Conservation (phyloP, 1,140 invertebrate genomes). For the Marisa cornuarietis region DNA sequence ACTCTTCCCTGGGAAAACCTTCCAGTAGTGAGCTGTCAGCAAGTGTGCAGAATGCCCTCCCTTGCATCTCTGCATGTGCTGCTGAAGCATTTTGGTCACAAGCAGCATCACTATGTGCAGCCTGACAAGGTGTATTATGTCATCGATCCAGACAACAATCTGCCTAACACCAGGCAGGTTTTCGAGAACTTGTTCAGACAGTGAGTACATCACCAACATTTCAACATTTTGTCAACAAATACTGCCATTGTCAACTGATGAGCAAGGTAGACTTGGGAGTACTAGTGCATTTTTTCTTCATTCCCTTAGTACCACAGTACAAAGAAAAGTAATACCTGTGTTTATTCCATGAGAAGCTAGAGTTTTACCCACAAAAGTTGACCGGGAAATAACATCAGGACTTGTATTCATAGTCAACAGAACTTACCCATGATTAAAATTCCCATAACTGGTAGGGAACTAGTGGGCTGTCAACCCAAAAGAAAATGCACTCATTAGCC, state of each 20-base stretch:
- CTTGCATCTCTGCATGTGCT: slow-evolving; percentile 76
- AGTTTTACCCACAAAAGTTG: too few species aligned
- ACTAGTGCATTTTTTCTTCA: too few species aligned
- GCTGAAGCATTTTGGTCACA: slow-evolving; percentile 62
- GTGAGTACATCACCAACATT: slow-evolving; percentile 33
- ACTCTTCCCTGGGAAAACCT: slow-evolving; percentile 80
- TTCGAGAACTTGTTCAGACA: slow-evolving; percentile 68
- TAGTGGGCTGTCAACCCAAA: too few species aligned
- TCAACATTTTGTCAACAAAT: too few species aligned
- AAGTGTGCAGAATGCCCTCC: slow-evolving; percentile 79
- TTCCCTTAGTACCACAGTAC: too few species aligned
- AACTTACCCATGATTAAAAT: too few species aligned
- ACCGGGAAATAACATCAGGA: too few species aligned
- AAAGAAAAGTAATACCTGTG: neutral
- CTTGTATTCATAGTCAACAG: too few species aligned
- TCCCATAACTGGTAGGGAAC: too few species aligned
- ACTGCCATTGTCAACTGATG: neutral
- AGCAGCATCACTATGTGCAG: slow-evolving; percentile 66
- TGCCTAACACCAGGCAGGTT: slow-evolving; percentile 75
- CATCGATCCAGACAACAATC: slow-evolving; percentile 76
- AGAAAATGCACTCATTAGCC: too few species aligned
- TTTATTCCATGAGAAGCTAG: neutral
- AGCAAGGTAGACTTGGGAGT: neutral
- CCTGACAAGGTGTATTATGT: slow-evolving; percentile 71
- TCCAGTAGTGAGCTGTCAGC: slow-evolving; percentile 71